Percentiles rank a stretch among this genome's conserved stretches.
phyloP scores from a whole-genome alignment of 1,140 invertebrate genomes.

The Sipha flava region DNA sequence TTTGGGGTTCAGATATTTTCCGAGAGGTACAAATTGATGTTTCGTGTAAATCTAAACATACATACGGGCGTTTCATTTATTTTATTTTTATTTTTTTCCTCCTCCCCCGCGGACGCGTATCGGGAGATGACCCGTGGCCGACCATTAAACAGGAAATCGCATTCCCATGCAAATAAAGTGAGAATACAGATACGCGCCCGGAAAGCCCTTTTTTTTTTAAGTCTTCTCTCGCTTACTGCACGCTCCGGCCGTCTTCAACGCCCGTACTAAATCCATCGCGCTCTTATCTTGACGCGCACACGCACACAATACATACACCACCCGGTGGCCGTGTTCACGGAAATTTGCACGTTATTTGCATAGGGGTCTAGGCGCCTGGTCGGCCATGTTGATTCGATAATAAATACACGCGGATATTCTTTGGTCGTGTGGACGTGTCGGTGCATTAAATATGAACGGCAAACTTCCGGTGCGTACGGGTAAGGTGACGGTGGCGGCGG shows the following conservation, averaged over 20 bases:
- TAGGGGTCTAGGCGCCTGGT: background rate
- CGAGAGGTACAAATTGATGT: background rate
- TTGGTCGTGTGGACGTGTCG: slow-evolving; percentile 18
- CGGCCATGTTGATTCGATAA: slow-evolving; percentile 27
- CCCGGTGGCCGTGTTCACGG: too few relatives aligned
- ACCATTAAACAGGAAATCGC: slow-evolving; percentile 16
- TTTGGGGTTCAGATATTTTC: background rate
- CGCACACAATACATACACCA: too few relatives aligned
- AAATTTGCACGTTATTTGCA: slow-evolving; percentile 11
- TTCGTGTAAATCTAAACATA: background rate
- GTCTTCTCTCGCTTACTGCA: too few relatives aligned
- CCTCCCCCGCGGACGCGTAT: too few relatives aligned
- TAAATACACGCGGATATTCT: slow-evolving; percentile 26
- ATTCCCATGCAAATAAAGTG: slow-evolving; percentile 16
- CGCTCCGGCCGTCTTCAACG: too few relatives aligned
- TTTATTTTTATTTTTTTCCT: too few relatives aligned
- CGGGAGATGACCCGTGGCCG: background rate
- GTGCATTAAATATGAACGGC: slow-evolving; percentile 29
- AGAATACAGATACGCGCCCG: too few relatives aligned
- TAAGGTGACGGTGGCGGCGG: background rate
- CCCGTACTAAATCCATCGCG: too few relatives aligned
- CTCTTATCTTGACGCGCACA: too few relatives aligned
- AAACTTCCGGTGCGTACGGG: background rate
- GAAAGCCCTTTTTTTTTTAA: background rate
- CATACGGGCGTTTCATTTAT: background rate